Percentiles rank a stretch among this genome's conserved stretches.
Evolutionary conservation across 2,113 vertebrate genomes (phyloP).

Genomic region (Paradoxurus hermaphroditus): DNA sequence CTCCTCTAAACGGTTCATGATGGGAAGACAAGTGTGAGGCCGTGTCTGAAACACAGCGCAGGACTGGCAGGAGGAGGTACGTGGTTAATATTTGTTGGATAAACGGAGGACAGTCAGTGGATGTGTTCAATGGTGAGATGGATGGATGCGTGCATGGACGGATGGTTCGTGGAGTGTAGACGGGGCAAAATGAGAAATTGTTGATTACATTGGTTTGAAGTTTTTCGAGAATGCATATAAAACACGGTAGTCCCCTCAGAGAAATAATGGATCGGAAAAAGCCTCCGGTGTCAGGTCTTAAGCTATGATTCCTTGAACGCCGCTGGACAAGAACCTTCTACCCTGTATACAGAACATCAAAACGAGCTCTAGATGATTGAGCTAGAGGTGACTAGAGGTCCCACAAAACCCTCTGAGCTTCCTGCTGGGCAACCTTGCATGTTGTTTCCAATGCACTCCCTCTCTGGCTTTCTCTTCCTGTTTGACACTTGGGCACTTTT

Average conservation of each 20-base stretch:
- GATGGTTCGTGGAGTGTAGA: background rate
- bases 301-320: rapidly evolving
- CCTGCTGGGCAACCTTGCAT: rapidly evolving
- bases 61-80: rapidly evolving
- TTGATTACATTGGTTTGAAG: background rate
- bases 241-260: background rate
- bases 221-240: background rate
- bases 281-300: background rate
- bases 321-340: background rate
- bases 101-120: too few species aligned
- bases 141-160: background rate
- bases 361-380: rapidly evolving
- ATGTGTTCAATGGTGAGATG: too few species aligned
- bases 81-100: background rate
- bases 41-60: background rate
- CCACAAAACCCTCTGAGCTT: background rate
- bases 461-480: background rate
- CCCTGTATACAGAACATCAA: rapidly evolving
- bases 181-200: background rate
- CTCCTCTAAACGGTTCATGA: rapidly evolving
- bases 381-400: rapidly evolving
- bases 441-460: background rate
- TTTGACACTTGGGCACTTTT: background rate
- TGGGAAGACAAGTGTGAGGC: background rate
- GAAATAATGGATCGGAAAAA: background rate